Evolutionary conservation across 1,140 invertebrate species (phyloP).

Genomic region (Harlomillsia oculata): DNA sequence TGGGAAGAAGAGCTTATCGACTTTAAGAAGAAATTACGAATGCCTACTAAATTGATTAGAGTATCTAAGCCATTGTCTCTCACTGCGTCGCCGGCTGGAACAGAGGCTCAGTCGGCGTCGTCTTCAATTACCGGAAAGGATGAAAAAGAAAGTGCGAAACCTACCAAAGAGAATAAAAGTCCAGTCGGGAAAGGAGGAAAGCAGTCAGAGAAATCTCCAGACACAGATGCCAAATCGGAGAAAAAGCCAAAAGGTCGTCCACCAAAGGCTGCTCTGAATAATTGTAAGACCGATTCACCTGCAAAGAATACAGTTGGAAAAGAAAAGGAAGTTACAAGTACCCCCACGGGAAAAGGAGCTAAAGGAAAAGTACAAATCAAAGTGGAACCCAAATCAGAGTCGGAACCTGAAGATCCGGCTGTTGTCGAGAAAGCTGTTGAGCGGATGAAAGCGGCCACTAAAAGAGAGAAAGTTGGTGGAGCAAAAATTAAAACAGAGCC

Average conservation of each 20-base stretch:
- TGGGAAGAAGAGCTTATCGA: constrained; percentile 71
- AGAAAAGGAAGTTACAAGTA: constrained; percentile 5
- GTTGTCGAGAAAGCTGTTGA: constrained; percentile 45
- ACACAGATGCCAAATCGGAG: constrained; percentile 21
- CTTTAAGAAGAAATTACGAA: constrained; percentile 66
- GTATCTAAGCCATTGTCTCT: constrained; percentile 46
- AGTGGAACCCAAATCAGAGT: constrained; percentile 30
- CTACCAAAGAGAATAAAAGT: constrained; percentile 10
- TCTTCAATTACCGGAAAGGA: constrained; percentile 19
- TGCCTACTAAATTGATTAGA: constrained; percentile 64
- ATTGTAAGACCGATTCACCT: constrained; percentile 16
- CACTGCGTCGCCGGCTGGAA: constrained; percentile 14
- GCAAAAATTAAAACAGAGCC: constrained; percentile 41
- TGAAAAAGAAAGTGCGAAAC: neutral
- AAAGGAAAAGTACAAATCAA: constrained; percentile 12
- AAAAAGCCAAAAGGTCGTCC: constrained; percentile 27
- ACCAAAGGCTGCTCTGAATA: constrained; percentile 20
- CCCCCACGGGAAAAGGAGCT: neutral
- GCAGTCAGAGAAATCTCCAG: constrained; percentile 20
- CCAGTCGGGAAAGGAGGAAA: neutral
- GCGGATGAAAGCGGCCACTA: constrained; percentile 29
- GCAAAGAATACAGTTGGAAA: neutral
- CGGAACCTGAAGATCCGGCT: constrained; percentile 46
- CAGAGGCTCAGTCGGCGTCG: constrained; percentile 19
- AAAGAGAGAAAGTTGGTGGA: constrained; percentile 48